These are phyloP conservation scores for Euplagia quadripunctaria DNA, from an alignment of 2,888 invertebrate species.

Conservation along the genomic window DNA sequence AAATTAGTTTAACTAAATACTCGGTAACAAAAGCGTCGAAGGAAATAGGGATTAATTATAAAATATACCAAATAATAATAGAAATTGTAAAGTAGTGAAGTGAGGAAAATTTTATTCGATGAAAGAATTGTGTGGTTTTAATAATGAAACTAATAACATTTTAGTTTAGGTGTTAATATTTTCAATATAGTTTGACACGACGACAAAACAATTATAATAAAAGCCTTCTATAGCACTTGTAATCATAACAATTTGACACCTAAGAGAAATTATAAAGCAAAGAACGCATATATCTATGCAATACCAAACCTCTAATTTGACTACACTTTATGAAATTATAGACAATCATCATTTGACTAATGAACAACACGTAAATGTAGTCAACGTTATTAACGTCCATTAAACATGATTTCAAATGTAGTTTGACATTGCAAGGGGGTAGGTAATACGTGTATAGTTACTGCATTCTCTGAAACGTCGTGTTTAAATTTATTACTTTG, in stretches of 20 bases:
- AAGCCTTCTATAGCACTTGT: neutral
- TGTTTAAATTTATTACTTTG: too few relatives aligned
- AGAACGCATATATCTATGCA: too few relatives aligned
- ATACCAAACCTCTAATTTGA: too few relatives aligned
- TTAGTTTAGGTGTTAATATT: neutral
- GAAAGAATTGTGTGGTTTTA: neutral
- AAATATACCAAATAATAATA: constrained; percentile 20
- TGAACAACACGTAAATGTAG: neutral
- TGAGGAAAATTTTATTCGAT: neutral
- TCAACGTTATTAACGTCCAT: neutral
- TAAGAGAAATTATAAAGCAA: neutral
- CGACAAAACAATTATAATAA: neutral
- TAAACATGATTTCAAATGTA: neutral
- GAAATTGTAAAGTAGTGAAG: neutral
- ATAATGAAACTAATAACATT: neutral
- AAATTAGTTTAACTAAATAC: neutral
- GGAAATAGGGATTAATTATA: neutral
- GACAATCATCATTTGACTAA: neutral
- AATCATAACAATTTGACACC: neutral
- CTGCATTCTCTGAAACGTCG: neutral
- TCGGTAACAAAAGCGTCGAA: neutral
- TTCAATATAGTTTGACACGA: neutral
- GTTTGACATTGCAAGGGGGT: too few relatives aligned
- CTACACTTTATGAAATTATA: too few relatives aligned
- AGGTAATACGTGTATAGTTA: neutral